Evolutionary conservation across 1,140 invertebrate genomes (phyloP).

Genomic region (Trigoniulus corallinus): DNA sequence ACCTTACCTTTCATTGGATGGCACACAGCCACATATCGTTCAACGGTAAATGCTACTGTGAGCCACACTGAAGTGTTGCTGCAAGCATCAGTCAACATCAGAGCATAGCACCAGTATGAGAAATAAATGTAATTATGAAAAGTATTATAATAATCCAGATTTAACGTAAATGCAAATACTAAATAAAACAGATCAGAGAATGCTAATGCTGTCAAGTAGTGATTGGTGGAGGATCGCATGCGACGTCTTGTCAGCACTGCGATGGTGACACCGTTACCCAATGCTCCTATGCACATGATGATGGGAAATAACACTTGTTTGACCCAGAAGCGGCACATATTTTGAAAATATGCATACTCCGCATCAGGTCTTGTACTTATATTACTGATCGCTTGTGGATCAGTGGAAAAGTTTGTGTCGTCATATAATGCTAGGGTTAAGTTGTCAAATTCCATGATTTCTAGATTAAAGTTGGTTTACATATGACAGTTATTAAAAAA

Average conservation of each 20-base stretch:
- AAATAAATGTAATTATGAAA: conserved; percentile 32
- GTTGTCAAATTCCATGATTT: no score
- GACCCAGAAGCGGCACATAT: conserved; percentile 37
- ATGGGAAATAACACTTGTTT: conserved; percentile 50
- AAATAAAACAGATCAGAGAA: conserved; percentile 53
- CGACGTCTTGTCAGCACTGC: conserved; percentile 51
- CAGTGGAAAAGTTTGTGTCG: no score
- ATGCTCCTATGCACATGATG: conserved; percentile 43
- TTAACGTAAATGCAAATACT: conserved; percentile 43
- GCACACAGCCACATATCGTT: conserved; percentile 57
- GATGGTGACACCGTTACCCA: conserved; percentile 52
- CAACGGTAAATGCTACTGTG: conserved; percentile 57
- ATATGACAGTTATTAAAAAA: no score
- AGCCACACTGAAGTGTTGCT: conserved; percentile 57
- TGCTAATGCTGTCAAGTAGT: conserved; percentile 51
- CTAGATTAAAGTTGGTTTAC: no score
- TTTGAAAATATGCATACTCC: conserved; percentile 20
- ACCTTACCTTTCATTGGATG: conserved; percentile 54
- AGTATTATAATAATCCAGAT: conserved; percentile 39
- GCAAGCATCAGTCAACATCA: conserved; percentile 43
- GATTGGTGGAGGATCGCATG: conserved; percentile 57
- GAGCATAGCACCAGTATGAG: conserved; percentile 31
- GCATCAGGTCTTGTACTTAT: background rate
- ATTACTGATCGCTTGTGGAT: no score
- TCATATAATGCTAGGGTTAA: no score